Evolutionary conservation across 2,113 vertebrate genomes (phyloP).

Genomic region (Melanostigma gelatinosum): DNA sequence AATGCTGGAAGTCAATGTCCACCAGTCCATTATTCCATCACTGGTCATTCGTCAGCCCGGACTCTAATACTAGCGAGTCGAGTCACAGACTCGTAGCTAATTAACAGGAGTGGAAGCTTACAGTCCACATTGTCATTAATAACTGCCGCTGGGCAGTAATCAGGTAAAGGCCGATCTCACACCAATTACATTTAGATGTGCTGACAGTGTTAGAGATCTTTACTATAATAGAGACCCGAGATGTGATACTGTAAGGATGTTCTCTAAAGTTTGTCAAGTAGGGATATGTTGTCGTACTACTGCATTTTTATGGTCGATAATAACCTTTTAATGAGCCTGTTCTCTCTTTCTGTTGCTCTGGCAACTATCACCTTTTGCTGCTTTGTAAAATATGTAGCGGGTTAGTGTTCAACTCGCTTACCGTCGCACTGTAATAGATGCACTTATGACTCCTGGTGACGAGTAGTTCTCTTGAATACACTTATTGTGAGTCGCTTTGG

Average conservation of each 20-base stretch:
- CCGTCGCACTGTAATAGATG: not conserved
- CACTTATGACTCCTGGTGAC: no score
- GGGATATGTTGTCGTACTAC: not conserved
- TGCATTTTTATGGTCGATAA: not conserved
- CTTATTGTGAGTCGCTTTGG: no score
- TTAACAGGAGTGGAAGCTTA: not conserved
- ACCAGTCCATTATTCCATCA: not conserved
- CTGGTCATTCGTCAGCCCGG: not conserved
- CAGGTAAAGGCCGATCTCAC: not conserved
- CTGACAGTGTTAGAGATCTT: not conserved
- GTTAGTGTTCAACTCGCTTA: not conserved
- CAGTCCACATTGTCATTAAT: not conserved
- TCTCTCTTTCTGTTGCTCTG: not conserved
- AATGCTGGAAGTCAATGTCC: not conserved
- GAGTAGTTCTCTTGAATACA: no score
- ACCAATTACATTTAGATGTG: not conserved
- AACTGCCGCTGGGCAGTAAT: not conserved
- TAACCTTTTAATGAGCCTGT: not conserved
- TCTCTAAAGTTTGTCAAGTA: not conserved
- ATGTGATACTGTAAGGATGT: not conserved
- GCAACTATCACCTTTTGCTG: not conserved
- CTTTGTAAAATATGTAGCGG: not conserved
- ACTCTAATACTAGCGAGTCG: not conserved
- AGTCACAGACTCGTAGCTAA: not conserved
- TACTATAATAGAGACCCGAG: not conserved